A percentile compares a stretch with the other conserved stretches of the same genome.
phyloP scores from a whole-genome alignment of 2,888 invertebrate species.

The Bembecia ichneumoniformis region DNA sequence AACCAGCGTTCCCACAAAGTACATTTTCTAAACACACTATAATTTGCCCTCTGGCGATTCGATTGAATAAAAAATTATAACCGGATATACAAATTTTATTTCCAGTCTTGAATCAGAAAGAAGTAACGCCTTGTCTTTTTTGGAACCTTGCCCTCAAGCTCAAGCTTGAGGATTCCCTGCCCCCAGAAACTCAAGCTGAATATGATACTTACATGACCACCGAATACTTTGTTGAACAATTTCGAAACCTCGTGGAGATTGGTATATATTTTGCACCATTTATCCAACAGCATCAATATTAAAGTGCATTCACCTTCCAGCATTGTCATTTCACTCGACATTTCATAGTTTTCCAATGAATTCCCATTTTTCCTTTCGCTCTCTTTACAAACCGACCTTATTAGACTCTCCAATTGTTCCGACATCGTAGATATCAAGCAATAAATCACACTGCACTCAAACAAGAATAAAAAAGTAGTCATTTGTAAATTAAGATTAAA shows the following conservation, averaged over 20 bases:
- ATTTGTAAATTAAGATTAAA: too few relatives aligned
- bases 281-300: not conserved
- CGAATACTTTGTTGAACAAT: not conserved
- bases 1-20: too few relatives aligned
- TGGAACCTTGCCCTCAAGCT: too few relatives aligned
- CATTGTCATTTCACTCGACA: not conserved
- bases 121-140: too few relatives aligned
- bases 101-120: too few relatives aligned
- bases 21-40: too few relatives aligned
- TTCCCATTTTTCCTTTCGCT: not conserved
- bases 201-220: not conserved
- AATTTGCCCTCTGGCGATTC: too few relatives aligned
- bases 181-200: too few relatives aligned
- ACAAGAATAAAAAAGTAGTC: not conserved
- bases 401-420: conserved; percentile 6
- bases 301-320: not conserved
- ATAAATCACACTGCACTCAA: not conserved
- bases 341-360: not conserved
- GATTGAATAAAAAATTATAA: too few relatives aligned
- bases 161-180: too few relatives aligned
- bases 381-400: not conserved
- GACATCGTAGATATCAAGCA: not conserved
- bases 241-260: not conserved
- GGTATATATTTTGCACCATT: not conserved
- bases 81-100: too few relatives aligned